A percentile compares a stretch with the other conserved stretches of the same genome.
Conservation (phyloP, 1,140 invertebrate genomes). For the Drosophila baimaii region DNA sequence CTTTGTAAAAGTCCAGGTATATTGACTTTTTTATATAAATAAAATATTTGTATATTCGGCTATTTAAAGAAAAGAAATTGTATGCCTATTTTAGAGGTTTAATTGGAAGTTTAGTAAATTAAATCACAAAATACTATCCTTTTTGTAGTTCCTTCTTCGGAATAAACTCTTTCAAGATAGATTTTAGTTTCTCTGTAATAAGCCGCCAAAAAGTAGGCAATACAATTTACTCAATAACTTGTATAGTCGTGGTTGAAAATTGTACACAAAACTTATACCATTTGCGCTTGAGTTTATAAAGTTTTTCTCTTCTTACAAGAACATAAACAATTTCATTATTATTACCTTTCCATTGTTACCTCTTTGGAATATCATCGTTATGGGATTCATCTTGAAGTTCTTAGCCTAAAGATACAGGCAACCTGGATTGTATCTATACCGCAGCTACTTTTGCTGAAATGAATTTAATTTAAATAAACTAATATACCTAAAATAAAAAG, state of each 20-base stretch:
- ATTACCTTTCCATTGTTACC: slow-evolving; percentile 11
- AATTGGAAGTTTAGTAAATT: neutral
- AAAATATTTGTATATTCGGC: neutral
- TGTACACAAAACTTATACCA: no score
- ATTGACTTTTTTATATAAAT: neutral
- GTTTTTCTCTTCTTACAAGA: no score
- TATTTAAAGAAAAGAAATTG: no score
- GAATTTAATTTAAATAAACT: neutral
- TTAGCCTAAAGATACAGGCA: neutral
- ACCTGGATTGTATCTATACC: neutral
- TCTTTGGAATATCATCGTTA: neutral
- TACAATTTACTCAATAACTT: no score
- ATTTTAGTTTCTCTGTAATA: neutral
- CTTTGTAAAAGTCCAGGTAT: slow-evolving; percentile 1
- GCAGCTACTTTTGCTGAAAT: neutral
- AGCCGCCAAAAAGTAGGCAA: neutral
- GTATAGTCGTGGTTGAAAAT: no score
- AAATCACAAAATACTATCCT: neutral
- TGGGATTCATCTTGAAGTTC: slow-evolving; percentile 10
- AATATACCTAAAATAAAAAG: neutral
- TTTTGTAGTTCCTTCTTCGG: neutral
- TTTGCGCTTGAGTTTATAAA: no score
- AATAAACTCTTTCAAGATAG: neutral
- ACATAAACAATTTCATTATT: no score
- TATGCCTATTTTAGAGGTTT: neutral